A percentile compares a stretch with the other conserved stretches of the same genome.
Conservation (phyloP, 2,888 invertebrate species). For the Lochmaea crataegi region DNA sequence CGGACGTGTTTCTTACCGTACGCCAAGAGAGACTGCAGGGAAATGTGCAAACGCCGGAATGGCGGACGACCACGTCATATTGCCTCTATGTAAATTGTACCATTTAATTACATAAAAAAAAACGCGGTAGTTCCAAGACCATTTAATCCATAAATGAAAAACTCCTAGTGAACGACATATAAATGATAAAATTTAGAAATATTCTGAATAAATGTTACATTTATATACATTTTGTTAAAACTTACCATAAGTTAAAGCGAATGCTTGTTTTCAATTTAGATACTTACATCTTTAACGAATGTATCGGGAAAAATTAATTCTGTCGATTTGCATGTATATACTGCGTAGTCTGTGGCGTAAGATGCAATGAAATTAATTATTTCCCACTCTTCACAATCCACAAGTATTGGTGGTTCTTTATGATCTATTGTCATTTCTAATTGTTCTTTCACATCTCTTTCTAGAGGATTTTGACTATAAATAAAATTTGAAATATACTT, state of each 20-base stretch:
- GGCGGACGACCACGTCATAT: no score
- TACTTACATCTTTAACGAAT: constrained; percentile 67
- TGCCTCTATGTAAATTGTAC: no score
- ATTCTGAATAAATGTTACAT: no score
- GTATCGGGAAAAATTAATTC: constrained; percentile 68
- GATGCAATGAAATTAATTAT: constrained; percentile 22
- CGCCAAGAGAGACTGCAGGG: no score
- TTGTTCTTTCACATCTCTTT: neutral
- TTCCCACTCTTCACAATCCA: constrained; percentile 17
- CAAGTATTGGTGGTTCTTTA: constrained; percentile 25
- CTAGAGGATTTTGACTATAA: constrained; percentile 14
- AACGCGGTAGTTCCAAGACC: no score
- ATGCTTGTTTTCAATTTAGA: neutral
- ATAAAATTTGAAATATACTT: neutral
- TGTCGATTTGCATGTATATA: constrained; percentile 65
- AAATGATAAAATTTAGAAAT: no score
- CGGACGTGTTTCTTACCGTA: no score
- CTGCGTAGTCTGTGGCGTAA: constrained; percentile 66
- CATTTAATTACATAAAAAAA: no score
- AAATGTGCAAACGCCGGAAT: no score
- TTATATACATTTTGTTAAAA: no score
- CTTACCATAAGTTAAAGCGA: neutral
- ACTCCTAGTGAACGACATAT: no score
- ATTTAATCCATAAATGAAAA: no score
- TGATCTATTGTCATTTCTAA: constrained; percentile 19